Evolutionary conservation across 2,113 vertebrate species (phyloP).

Genomic region (Danionella cerebrum): DNA sequence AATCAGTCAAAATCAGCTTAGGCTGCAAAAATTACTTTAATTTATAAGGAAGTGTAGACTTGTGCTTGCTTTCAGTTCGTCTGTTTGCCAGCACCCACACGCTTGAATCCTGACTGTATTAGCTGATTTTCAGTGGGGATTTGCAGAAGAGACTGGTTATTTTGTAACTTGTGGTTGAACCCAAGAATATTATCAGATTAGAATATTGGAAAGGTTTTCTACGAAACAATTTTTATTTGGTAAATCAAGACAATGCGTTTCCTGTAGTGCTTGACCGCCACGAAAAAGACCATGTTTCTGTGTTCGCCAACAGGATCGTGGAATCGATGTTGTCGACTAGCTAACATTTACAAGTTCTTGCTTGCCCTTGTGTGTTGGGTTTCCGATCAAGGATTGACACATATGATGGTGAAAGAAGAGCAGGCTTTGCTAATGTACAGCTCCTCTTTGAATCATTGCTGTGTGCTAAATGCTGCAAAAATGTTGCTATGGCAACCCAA

Average conservation of each 20-base stretch:
- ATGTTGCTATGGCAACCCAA: constrained; percentile 27
- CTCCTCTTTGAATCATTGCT: constrained; percentile 34
- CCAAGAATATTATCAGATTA: neutral
- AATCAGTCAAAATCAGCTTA: neutral
- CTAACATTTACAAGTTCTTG: neutral
- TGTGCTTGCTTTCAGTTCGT: neutral
- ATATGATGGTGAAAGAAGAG: constrained; percentile 1
- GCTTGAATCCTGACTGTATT: neutral
- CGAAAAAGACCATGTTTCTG: too few relatives aligned
- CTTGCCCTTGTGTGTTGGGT: neutral
- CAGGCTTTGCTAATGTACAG: neutral
- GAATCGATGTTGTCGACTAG: too few relatives aligned
- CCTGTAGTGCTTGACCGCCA: too few relatives aligned
- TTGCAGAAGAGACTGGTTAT: neutral
- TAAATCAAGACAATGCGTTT: too few relatives aligned
- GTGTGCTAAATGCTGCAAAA: constrained; percentile 34
- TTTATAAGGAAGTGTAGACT: constrained; percentile 4
- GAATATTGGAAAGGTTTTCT: neutral
- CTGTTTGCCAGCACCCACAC: constrained; percentile 7
- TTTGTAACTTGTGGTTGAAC: neutral
- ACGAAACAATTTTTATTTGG: too few relatives aligned
- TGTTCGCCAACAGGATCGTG: too few relatives aligned
- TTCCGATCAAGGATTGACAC: neutral
- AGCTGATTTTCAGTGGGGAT: neutral
- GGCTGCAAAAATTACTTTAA: neutral